phyloP scores from a whole-genome alignment of 2,888 invertebrate species.

The Apamea monoglypha region DNA sequence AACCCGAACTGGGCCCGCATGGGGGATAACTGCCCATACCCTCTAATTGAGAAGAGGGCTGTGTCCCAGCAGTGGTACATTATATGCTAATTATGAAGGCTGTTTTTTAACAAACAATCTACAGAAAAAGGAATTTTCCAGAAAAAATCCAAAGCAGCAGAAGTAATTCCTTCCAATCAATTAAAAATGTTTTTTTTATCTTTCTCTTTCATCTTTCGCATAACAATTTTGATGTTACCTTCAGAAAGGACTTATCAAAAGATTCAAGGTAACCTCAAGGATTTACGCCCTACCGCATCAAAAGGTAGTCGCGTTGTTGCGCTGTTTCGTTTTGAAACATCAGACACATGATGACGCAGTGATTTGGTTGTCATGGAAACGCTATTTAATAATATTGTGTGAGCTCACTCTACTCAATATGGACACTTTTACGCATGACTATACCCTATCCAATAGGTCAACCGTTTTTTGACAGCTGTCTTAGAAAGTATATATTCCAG shows the following conservation, averaged over 20 bases:
- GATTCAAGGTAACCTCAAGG: no score
- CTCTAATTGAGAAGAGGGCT: no score
- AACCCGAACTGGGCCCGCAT: background rate
- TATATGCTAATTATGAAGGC: no score
- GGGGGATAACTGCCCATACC: no score
- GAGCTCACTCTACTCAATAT: background rate
- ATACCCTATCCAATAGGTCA: no score
- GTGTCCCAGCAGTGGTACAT: no score
- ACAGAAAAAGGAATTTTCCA: background rate
- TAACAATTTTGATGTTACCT: background rate
- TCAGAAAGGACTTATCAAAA: background rate
- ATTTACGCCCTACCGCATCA: background rate
- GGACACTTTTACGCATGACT: background rate
- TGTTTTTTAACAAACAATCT: background rate
- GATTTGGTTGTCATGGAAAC: background rate
- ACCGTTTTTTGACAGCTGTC: no score
- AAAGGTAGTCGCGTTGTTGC: background rate
- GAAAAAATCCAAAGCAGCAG: background rate
- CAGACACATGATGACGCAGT: background rate
- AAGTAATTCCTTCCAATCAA: background rate
- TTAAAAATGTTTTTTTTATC: background rate
- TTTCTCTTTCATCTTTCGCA: background rate
- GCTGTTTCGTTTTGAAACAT: background rate
- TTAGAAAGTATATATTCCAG: no score
- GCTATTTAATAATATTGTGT: background rate